A percentile compares a stretch with the other conserved stretches of the same genome.
Evolutionary conservation across 2,797 vertebrate genomes (phyloP).

Genomic region (Loriculus beryllinus): DNA sequence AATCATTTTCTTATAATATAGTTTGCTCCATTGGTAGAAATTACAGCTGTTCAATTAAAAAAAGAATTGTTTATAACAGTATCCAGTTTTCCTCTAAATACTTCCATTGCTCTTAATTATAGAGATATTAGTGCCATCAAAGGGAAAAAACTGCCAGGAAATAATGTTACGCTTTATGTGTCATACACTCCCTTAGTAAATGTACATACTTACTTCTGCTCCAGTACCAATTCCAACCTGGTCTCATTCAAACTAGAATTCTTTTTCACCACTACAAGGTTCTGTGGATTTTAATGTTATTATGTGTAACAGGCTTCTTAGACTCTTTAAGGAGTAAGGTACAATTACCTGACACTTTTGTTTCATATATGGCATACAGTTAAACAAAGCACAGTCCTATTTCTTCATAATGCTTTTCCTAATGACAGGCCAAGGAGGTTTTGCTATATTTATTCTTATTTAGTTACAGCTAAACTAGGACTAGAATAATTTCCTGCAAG

Average conservation of each 20-base stretch:
- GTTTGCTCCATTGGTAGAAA: constrained; percentile 57
- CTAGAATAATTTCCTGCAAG: constrained; percentile 6
- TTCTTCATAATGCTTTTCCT: neutral
- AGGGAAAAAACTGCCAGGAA: constrained; percentile 30
- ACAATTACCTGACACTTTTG: neutral
- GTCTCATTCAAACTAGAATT: neutral
- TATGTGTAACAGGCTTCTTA: neutral
- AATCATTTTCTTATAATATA: constrained; percentile 69
- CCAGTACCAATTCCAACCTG: neutral
- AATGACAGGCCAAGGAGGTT: neutral
- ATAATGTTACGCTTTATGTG: neutral
- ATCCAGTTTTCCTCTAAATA: constrained; percentile 37
- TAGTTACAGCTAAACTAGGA: neutral
- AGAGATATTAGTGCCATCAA: constrained; percentile 24
- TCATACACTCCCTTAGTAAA: neutral
- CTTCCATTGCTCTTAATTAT: constrained; percentile 66
- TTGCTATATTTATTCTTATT: neutral
- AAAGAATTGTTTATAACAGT: constrained; percentile 50
- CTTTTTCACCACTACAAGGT: neutral
- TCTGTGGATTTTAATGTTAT: neutral
- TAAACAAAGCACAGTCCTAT: neutral
- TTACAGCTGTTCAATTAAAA: constrained; percentile 65
- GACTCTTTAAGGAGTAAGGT: neutral
- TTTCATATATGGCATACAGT: neutral
- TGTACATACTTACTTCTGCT: constrained; percentile 5